Evolutionary conservation across 2,797 vertebrate genomes (phyloP).

Genomic region (Brachyalestes nurse): DNA sequence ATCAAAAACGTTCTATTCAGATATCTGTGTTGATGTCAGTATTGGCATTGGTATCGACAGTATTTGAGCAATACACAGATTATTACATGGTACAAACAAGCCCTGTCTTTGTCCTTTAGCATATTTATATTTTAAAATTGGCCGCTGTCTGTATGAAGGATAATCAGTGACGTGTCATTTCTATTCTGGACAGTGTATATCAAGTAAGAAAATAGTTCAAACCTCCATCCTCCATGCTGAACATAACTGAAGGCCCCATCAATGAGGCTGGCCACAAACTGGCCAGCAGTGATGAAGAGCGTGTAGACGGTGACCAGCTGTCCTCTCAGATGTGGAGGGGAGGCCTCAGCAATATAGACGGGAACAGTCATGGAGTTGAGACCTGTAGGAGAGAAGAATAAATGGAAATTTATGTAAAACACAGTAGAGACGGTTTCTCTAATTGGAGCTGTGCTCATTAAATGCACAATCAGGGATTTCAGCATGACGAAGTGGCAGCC

Average conservation of each 20-base stretch:
- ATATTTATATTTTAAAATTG: too few species aligned
- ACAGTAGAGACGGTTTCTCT: neutral
- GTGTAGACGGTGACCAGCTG: slow-evolving; percentile 96
- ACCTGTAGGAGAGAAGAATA: slow-evolving; percentile 72
- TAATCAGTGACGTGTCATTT: neutral
- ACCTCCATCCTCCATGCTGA: slow-evolving; percentile 94
- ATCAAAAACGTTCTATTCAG: too few species aligned
- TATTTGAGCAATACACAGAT: too few species aligned
- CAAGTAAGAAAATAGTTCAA: slow-evolving; percentile 33
- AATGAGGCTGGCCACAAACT: slow-evolving; percentile 92
- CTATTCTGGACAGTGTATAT: neutral
- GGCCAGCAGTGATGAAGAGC: slow-evolving; percentile 96
- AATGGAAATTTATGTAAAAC: slow-evolving; percentile 28
- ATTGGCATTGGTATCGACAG: too few species aligned
- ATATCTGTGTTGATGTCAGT: too few species aligned
- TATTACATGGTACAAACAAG: too few species aligned
- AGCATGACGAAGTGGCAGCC: neutral
- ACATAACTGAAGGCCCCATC: slow-evolving; percentile 98
- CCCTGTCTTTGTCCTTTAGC: too few species aligned
- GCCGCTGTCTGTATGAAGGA: too few species aligned
- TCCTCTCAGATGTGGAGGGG: slow-evolving; percentile 91
- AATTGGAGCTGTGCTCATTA: slow-evolving; percentile 17
- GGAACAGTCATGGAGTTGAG: slow-evolving; percentile 98
- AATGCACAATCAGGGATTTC: slow-evolving; percentile 27
- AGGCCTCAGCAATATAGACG: slow-evolving; percentile 95